Evolutionary conservation across 2,888 invertebrate species (phyloP).

Genomic region (Ichneumoninae sp.): DNA sequence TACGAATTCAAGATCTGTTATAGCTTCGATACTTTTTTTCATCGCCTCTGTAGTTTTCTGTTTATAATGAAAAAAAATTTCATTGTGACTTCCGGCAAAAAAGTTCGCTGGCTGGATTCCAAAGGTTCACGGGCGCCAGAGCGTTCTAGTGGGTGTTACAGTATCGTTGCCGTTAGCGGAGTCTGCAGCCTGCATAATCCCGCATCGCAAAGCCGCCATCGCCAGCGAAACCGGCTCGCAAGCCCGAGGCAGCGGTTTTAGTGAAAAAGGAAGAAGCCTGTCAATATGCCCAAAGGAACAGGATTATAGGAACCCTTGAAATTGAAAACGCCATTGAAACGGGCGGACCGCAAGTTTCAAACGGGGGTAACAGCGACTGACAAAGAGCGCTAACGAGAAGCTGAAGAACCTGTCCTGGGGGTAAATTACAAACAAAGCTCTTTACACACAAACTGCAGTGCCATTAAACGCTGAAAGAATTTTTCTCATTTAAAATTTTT

Average conservation of each 20-base stretch:
- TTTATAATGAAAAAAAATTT: not conserved
- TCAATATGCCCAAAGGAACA: not conserved
- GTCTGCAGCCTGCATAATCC: conserved; percentile 8
- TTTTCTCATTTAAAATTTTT: not conserved
- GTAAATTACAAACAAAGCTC: not conserved
- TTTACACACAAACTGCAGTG: not conserved
- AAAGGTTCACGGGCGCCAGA: not conserved
- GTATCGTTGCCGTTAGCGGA: not conserved
- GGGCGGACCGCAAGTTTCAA: not conserved
- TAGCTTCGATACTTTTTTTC: not conserved
- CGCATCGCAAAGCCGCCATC: conserved; percentile 2
- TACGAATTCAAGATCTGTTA: too few relatives aligned
- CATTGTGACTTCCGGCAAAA: not conserved
- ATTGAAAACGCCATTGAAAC: conserved; percentile 4
- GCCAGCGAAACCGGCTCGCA: not conserved
- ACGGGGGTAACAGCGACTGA: not conserved
- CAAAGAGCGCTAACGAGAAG: conserved; percentile 13
- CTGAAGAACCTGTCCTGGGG: not conserved
- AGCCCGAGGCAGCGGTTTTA: conserved; percentile 3
- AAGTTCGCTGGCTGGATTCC: conserved; percentile 17
- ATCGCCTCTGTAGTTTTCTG: not conserved
- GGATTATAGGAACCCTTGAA: conserved; percentile 4
- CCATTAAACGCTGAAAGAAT: not conserved
- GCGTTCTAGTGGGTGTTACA: not conserved
- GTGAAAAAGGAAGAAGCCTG: conserved; percentile 5